Percentiles rank a stretch among this genome's conserved stretches.
Evolutionary conservation across 1,140 invertebrate species (phyloP).

Genomic region (Spodoptera frugiperda): DNA sequence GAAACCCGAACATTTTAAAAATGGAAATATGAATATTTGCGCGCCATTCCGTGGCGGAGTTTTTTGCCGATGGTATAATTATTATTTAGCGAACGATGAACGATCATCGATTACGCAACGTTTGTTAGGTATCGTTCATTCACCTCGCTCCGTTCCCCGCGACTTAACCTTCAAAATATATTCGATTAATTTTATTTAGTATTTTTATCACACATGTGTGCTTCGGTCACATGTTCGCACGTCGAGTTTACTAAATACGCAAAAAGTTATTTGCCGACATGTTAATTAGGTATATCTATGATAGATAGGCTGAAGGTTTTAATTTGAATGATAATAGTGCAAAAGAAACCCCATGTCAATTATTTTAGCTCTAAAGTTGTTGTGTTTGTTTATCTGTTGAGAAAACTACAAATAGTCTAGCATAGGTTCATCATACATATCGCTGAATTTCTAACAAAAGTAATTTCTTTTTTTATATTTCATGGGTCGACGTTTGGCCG

Average conservation of each 20-base stretch:
- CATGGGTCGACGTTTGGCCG: too few relatives aligned
- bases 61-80: conserved; percentile 40
- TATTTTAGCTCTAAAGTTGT: too few relatives aligned
- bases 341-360: too few relatives aligned
- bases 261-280: not conserved
- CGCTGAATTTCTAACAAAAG: too few relatives aligned
- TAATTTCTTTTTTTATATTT: too few relatives aligned
- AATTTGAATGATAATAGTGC: too few relatives aligned
- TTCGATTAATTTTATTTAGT: conserved; percentile 28
- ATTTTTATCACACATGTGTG: not conserved
- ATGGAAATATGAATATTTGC: conserved; percentile 30
- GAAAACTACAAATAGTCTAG: too few relatives aligned
- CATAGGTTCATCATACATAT: too few relatives aligned
- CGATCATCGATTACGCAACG: conserved; percentile 39
- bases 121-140: conserved; percentile 39
- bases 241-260: not conserved
- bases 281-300: not conserved
- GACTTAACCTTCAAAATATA: conserved; percentile 40
- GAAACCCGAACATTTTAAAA: conserved; percentile 39
- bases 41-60: conserved; percentile 35
- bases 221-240: not conserved
- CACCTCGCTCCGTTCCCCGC: conserved; percentile 17
- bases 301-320: not conserved
- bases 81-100: conserved; percentile 37
- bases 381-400: too few relatives aligned